Percentiles rank a stretch among this genome's conserved stretches.
These are phyloP conservation scores for Rhagonycha fulva DNA, from an alignment of 2,888 invertebrate species.

Conservation along the genomic window DNA sequence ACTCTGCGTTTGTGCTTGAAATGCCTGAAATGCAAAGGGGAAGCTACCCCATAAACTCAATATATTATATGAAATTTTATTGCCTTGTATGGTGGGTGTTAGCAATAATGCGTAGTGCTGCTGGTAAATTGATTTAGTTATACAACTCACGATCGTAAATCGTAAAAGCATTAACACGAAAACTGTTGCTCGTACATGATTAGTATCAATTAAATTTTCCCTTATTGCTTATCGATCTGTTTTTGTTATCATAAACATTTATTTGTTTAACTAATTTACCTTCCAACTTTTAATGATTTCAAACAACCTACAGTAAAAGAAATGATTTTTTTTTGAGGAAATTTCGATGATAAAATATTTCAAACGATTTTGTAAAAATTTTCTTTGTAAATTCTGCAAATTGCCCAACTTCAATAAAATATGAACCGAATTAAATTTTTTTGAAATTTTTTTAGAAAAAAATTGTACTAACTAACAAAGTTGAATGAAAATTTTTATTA, in stretches of 20 bases:
- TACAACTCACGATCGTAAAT: slow-evolving; percentile 36
- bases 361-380: too few species aligned
- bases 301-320: too few species aligned
- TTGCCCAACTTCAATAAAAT: too few species aligned
- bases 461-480: too few species aligned
- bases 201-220: not conserved
- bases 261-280: not conserved
- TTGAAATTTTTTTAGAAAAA: too few species aligned
- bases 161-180: slow-evolving; percentile 14
- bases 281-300: not conserved
- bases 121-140: slow-evolving; percentile 54
- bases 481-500: too few species aligned
- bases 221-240: not conserved
- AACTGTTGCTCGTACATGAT: slow-evolving; percentile 21
- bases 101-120: slow-evolving; percentile 50
- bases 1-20: slow-evolving; percentile 11
- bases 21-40: slow-evolving; percentile 10
- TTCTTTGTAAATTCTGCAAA: too few species aligned
- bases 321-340: too few species aligned
- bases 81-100: slow-evolving; percentile 53
- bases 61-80: slow-evolving; percentile 57
- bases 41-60: slow-evolving; percentile 45
- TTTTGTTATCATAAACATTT: not conserved
- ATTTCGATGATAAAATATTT: too few species aligned
- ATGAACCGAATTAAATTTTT: too few species aligned